A percentile compares a stretch with the other conserved stretches of the same genome.
These are phyloP conservation scores for Diploptera punctata DNA, from an alignment of 2,888 invertebrate species.

Conservation along the genomic window DNA sequence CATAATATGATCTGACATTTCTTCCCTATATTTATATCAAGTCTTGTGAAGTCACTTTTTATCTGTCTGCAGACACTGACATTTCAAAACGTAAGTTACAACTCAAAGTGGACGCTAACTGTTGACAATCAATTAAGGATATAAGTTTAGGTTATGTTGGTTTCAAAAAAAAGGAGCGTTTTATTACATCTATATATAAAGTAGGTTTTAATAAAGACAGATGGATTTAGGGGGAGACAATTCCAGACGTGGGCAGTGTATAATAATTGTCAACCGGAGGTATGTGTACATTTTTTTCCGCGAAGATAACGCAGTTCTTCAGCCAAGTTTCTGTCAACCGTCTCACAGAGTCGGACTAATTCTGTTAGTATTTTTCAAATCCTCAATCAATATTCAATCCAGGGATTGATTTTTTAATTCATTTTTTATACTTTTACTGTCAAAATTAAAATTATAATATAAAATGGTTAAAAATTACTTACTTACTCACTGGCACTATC, in stretches of 20 bases:
- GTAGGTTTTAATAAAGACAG: slow-evolving; percentile 36
- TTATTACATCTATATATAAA: slow-evolving; percentile 11
- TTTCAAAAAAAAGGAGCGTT: neutral
- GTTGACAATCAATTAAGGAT: slow-evolving; percentile 34
- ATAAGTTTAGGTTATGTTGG: slow-evolving; percentile 16
- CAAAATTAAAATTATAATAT: too few relatives aligned
- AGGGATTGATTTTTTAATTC: too few relatives aligned
- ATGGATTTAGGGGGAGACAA: slow-evolving; percentile 31
- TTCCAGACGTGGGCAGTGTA: slow-evolving; percentile 8
- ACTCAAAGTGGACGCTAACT: slow-evolving; percentile 28
- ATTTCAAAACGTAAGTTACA: slow-evolving; percentile 10
- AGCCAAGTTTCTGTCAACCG: slow-evolving; percentile 10
- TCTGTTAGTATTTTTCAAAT: too few relatives aligned
- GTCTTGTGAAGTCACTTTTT: slow-evolving; percentile 8
- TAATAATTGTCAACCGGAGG: slow-evolving; percentile 19
- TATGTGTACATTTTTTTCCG: slow-evolving; percentile 15
- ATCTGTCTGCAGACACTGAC: slow-evolving; percentile 11
- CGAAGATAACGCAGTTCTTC: neutral
- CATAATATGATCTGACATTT: neutral
- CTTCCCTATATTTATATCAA: slow-evolving; percentile 2
- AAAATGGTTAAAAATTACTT: too few relatives aligned
- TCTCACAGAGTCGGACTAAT: too few relatives aligned
- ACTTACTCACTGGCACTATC: too few relatives aligned
- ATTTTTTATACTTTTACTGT: too few relatives aligned
- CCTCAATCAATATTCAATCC: too few relatives aligned